Base-by-base conservation (phyloP, 2,113 vertebrate species). In the Otus sunia region DNA sequence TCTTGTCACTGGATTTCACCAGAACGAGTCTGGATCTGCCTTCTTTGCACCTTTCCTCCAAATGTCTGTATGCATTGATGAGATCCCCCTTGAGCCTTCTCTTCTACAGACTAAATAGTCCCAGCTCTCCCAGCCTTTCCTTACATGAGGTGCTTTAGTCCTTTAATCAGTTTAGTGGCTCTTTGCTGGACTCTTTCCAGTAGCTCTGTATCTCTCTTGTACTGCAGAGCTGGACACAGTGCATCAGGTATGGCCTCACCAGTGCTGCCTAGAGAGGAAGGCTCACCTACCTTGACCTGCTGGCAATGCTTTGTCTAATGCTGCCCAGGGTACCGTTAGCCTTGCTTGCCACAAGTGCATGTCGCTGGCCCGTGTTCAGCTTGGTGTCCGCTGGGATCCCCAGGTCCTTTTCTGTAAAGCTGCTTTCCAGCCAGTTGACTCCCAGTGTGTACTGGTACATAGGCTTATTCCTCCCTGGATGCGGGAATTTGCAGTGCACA, bases 331-430 rank as follows among this genome's bases (percentile, higher is more conserved):
- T 37, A 6, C 58, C 5, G 0, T 14, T 39, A 58, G 62, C 72
- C 18, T 68, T 37, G 17, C 64, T 81, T 85, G 55, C 20, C 4
- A 1, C 22, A 56, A 39, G 25, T 36, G 29, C 5, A 4, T 6
- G 0, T 8, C 2, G 1, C 22, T 56, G 60, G 9, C 29, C 66
- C 0, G 1, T 37, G 27, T 74, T 86, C 5, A 6, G 15, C 37
- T 72, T 79, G 53, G 36, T 86, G 75, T 49, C n/a, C 12, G 0
- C 52, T 50, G 62, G 30, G 18, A 63, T 43, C 14, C 52, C 25
- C 27, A 34, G 37, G 23, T 41, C 5, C 9, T 66, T 39, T 47
- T 68, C 81, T 59, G 41, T 10, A 27, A 47, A 59, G n/a, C 49
- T 73, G 32, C 21, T 68, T 82, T 79, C 23, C 43, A 80, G 17